A percentile compares a stretch with the other conserved stretches of the same genome.
phyloP scores from a whole-genome alignment of 2,113 vertebrate species.

The Alaudala cheleensis region DNA sequence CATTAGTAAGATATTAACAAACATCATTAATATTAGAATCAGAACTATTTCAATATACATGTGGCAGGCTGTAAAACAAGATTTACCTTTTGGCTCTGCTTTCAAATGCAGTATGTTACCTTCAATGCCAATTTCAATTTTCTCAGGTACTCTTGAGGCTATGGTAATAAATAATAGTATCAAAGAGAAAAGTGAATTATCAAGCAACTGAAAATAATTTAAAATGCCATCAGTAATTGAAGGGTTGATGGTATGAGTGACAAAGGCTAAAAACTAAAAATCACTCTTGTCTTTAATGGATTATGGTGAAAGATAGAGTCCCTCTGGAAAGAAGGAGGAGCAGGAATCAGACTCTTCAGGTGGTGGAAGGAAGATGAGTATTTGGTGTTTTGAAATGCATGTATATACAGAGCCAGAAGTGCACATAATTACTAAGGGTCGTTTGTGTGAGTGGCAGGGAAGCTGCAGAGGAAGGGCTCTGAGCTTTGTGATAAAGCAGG shows the following conservation, averaged over 20 bases:
- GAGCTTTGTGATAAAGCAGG: not conserved
- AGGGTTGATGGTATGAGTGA: not conserved
- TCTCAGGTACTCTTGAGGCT: not conserved
- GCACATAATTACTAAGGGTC: not conserved
- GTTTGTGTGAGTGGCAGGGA: not conserved
- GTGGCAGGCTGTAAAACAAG: not conserved
- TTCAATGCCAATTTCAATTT: not conserved
- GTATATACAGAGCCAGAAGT: not conserved
- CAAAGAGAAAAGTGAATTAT: not conserved
- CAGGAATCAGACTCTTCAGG: not conserved
- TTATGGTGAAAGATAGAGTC: not conserved
- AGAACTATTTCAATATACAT: not conserved
- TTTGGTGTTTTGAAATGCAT: not conserved
- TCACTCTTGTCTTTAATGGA: not conserved
- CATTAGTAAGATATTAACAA: not conserved
- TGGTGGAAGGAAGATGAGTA: not conserved
- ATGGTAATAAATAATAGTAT: not conserved
- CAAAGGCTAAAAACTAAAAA: not conserved
- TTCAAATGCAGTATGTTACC: not conserved
- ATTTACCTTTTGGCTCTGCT: not conserved
- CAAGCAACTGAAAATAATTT: not conserved
- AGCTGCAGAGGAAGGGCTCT: not conserved
- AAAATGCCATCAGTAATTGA: not conserved
- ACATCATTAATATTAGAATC: not conserved
- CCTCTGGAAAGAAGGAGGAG: not conserved